Base-by-base conservation (phyloP, 2,888 invertebrate genomes). In the Phorcus lineatus region DNA sequence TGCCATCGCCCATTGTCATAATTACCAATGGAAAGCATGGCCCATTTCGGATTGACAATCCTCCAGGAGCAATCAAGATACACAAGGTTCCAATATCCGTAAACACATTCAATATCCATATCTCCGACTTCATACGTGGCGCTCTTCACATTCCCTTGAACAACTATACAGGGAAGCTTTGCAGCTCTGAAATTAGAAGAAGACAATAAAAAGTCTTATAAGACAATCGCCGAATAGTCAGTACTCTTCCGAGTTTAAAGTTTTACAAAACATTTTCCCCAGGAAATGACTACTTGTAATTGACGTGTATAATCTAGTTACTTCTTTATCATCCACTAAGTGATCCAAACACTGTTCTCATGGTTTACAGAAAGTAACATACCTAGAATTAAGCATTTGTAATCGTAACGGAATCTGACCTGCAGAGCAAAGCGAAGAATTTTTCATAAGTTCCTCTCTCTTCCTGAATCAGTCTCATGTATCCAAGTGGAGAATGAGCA, bases 51-150 rank as follows among this genome's bases (percentile, higher is more conserved):
- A 76, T 91, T 90, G 11, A 91, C 77, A n/a, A 91, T 79, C 47
- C 91, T 84, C 91, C 91, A 91, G 47, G 85, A 82, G 7, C 86
- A 88, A 66, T 87, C 88, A 22, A 90, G 82, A 67, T 85, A 86
- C 17, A 90, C 90, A 9, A 89, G 88, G 62, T 86, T 88, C 91
- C 91, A 91, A 62, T 90, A 87, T 74, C 88, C 87, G 24, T 81
- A 83, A 66, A 88, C 81, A 9, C 83, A 79, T 0, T 74, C 67
- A 17, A 87, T 80, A 77, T 89, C 86, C 76, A 85, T 86, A 16
- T 86, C 85, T 9, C 90, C 91, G 9, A 89, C 86, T 47, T 86
- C 81, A 79, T 91, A 91, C 24, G 81, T 77, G 13, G 89, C 86
- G 16, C 89, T 88, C 79, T 90, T 91, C 82, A 85, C 88, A 2